Percentiles rank a stretch among this genome's conserved stretches.
Evolutionary conservation across 1,140 invertebrate species (phyloP).

Genomic region (Drosophila carrolli): DNA sequence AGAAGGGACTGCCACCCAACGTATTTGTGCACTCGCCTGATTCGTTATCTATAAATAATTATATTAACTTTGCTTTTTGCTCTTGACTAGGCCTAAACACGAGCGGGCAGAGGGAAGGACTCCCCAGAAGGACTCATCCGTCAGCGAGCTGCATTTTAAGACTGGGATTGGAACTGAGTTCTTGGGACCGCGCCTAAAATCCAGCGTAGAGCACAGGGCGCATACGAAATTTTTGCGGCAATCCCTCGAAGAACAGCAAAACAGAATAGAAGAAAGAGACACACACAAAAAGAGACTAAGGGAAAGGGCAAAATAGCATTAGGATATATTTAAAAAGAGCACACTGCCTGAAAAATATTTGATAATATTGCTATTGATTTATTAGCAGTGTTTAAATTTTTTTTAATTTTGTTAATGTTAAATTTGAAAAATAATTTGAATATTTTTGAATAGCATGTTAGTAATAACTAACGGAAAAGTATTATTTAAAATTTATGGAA

Average conservation of each 20-base stretch:
- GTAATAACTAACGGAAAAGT: too few relatives aligned
- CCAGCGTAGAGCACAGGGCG: slow-evolving; percentile 23
- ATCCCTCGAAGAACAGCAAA: slow-evolving; percentile 8
- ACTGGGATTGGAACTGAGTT: slow-evolving; percentile 19
- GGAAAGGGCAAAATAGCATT: slow-evolving; percentile 1
- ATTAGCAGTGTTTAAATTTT: too few relatives aligned
- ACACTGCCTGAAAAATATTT: background rate
- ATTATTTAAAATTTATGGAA: too few relatives aligned
- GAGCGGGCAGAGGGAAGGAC: slow-evolving; percentile 3
- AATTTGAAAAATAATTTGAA: too few relatives aligned
- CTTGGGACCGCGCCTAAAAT: slow-evolving; percentile 36
- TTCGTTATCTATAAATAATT: slow-evolving; percentile 81
- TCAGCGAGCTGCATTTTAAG: slow-evolving; percentile 42
- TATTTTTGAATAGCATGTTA: too few relatives aligned
- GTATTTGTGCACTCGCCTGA: slow-evolving; percentile 79
- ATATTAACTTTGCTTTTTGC: slow-evolving; percentile 80
- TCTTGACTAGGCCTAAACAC: slow-evolving; percentile 40
- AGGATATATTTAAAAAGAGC: slow-evolving; percentile 6
- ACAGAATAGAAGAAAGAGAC: background rate
- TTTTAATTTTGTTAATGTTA: too few relatives aligned
- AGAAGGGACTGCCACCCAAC: slow-evolving; percentile 5
- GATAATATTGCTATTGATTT: too few relatives aligned
- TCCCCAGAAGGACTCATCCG: slow-evolving; percentile 37
- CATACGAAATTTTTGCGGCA: slow-evolving; percentile 54
- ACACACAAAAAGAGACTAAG: background rate